A percentile compares a stretch with the other conserved stretches of the same genome.
These are phyloP conservation scores for Ypsolopha scabrella DNA, from an alignment of 2,888 invertebrate species.

Conservation along the genomic window DNA sequence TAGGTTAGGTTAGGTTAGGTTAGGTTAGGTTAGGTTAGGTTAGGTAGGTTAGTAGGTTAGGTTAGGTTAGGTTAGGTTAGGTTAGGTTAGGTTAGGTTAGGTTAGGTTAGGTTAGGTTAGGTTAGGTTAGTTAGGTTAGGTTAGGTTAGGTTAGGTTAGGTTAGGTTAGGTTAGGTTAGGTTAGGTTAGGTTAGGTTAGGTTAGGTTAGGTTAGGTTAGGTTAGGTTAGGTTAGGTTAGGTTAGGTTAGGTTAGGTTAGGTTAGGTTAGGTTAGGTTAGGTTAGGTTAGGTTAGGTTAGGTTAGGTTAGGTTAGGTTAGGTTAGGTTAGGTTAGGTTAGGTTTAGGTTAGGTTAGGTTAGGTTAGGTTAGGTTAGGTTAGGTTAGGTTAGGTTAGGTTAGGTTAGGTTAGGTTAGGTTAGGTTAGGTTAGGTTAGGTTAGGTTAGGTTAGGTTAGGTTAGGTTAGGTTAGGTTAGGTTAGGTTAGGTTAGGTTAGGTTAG, in stretches of 20 bases:
- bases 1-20: neutral
- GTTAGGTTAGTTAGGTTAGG: constrained; percentile 4
- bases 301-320: constrained; percentile 3
- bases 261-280: constrained; percentile 6
- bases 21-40: no score
- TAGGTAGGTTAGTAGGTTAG: constrained; percentile 5
- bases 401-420: constrained; percentile 5
- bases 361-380: no score
- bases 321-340: constrained; percentile 7
- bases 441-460: constrained; percentile 6
- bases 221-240: constrained; percentile 2
- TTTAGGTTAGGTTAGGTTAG: constrained; percentile 6
- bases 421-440: constrained; percentile 4
- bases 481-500: no score
- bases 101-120: constrained; percentile 4
- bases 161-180: constrained; percentile 4
- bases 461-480: constrained; percentile 6
- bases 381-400: constrained; percentile 6
- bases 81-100: constrained; percentile 1
- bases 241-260: constrained; percentile 4
- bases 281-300: constrained; percentile 6
- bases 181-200: constrained; percentile 4
- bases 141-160: constrained; percentile 4
- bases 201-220: constrained; percentile 2
- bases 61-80: constrained; percentile 5